Conservation (phyloP, 35 echinoderm and acorn worm genomes). For the Chiridota heheva region DNA sequence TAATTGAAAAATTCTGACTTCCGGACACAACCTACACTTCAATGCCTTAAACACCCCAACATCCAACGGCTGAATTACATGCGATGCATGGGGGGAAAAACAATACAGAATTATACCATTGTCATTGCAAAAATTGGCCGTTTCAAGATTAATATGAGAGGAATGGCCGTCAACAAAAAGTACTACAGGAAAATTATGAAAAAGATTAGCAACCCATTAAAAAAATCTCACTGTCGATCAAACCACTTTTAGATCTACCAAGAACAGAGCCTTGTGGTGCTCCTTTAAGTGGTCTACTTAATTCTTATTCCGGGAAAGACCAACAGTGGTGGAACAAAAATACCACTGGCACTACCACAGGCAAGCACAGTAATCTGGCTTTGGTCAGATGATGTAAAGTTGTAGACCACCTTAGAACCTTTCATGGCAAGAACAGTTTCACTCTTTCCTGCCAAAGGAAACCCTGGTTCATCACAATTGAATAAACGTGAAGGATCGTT, state of each 20-base stretch:
- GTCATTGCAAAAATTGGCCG: constrained; percentile 29
- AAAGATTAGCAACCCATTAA: constrained; percentile 49
- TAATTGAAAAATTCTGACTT: constrained; percentile 17
- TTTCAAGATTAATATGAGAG: constrained; percentile 40
- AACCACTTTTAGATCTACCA: no score
- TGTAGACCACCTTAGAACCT: constrained; percentile 44
- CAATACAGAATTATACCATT: constrained; percentile 51
- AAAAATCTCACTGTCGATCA: constrained; percentile 40
- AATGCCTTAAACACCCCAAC: constrained; percentile 27
- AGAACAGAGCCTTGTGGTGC: constrained; percentile 22
- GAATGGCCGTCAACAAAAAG: constrained; percentile 50
- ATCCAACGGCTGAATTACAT: constrained; percentile 50
- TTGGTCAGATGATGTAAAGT: constrained; percentile 9
- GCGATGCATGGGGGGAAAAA: constrained; percentile 37
- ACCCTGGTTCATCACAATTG: constrained; percentile 63
- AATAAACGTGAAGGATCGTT: constrained; percentile 33
- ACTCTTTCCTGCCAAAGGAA: constrained; percentile 44
- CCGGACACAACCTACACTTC: constrained; percentile 23
- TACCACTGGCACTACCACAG: constrained; percentile 12
- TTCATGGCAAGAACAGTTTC: constrained; percentile 39
- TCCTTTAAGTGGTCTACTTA: constrained; percentile 34
- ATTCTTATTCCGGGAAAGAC: constrained; percentile 49
- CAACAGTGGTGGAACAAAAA: constrained; percentile 46
- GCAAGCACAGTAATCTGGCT: constrained; percentile 55
- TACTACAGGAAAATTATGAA: constrained; percentile 44